A percentile compares a stretch with the other conserved stretches of the same genome.
Conservation (phyloP, 2,888 invertebrate species). For the Meloe dianella region DNA sequence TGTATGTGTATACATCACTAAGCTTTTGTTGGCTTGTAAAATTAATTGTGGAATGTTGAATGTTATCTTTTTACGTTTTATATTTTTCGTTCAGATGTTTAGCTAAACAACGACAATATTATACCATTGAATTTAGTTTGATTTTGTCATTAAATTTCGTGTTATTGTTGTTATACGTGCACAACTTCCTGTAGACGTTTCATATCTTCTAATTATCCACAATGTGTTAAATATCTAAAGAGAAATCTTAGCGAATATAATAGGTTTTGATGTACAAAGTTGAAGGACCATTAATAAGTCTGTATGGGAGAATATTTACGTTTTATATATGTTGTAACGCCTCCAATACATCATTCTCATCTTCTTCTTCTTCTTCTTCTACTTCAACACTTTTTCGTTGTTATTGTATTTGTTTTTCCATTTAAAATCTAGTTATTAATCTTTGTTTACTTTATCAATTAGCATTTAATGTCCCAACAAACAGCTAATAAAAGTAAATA, state of each 20-base stretch:
- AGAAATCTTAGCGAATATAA: slow-evolving; percentile 32
- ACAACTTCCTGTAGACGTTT: slow-evolving; percentile 6
- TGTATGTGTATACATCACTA: not conserved
- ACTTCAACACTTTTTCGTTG: not conserved
- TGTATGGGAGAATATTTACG: not conserved
- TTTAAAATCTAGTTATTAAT: slow-evolving; percentile 25
- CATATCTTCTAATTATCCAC: slow-evolving; percentile 22
- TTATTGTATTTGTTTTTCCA: not conserved
- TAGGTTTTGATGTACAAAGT: slow-evolving; percentile 1
- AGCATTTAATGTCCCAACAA: slow-evolving; percentile 27
- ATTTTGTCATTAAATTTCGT: not conserved
- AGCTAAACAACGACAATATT: no score
- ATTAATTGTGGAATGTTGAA: slow-evolving; percentile 8
- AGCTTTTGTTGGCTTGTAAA: not conserved
- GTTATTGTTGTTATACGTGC: not conserved
- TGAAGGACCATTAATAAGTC: not conserved
- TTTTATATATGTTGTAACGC: not conserved
- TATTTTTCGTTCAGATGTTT: no score
- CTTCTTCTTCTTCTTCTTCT: not conserved
- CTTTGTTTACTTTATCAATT: slow-evolving; percentile 21
- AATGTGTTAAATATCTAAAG: slow-evolving; percentile 26
- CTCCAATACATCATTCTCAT: not conserved
- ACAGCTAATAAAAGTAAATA: slow-evolving; percentile 18
- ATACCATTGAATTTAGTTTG: not conserved
- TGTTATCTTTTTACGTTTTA: not conserved